Conservation (phyloP, 2,888 invertebrate species). For the Arenicola marina region DNA sequence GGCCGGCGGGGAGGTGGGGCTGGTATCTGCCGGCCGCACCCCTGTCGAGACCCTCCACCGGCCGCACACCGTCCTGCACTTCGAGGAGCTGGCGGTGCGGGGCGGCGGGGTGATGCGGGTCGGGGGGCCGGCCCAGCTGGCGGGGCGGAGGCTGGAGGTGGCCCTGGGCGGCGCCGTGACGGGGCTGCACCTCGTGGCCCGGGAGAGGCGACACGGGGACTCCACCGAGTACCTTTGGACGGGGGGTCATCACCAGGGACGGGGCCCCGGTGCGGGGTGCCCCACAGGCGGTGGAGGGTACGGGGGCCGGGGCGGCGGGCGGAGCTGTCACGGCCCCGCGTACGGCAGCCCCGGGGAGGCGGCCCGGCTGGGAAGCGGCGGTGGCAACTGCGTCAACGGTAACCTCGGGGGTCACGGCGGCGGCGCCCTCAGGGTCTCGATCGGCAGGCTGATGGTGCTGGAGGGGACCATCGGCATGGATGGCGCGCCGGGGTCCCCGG, state of each 20-base stretch:
- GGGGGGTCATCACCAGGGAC: neutral
- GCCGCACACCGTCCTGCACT: neutral
- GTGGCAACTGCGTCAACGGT: slow-evolving; percentile 34
- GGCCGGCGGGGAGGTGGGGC: neutral
- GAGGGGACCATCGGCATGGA: slow-evolving; percentile 37
- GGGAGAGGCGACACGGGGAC: neutral
- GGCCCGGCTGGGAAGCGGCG: slow-evolving; percentile 40
- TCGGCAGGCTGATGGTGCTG: slow-evolving; percentile 24
- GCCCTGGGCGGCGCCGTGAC: neutral
- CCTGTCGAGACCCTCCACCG: neutral
- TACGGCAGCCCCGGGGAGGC: slow-evolving; percentile 30
- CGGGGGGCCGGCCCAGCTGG: no score
- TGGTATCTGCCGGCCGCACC: no score
- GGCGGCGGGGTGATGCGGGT: neutral
- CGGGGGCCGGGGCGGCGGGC: neutral
- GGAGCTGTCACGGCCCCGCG: neutral
- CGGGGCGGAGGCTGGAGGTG: no score
- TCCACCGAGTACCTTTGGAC: neutral
- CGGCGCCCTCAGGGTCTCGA: slow-evolving; percentile 33
- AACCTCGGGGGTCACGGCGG: slow-evolving; percentile 27
- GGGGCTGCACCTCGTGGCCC: neutral
- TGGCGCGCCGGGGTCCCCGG: slow-evolving; percentile 30
- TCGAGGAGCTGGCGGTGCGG: neutral
- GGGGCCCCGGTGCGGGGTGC: slow-evolving; percentile 10
- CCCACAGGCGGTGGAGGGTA: slow-evolving; percentile 6